A percentile compares a stretch with the other conserved stretches of the same genome.
Evolutionary conservation across 2,113 vertebrate species (phyloP).

Genomic region (Oncorhynchus mykiss): DNA sequence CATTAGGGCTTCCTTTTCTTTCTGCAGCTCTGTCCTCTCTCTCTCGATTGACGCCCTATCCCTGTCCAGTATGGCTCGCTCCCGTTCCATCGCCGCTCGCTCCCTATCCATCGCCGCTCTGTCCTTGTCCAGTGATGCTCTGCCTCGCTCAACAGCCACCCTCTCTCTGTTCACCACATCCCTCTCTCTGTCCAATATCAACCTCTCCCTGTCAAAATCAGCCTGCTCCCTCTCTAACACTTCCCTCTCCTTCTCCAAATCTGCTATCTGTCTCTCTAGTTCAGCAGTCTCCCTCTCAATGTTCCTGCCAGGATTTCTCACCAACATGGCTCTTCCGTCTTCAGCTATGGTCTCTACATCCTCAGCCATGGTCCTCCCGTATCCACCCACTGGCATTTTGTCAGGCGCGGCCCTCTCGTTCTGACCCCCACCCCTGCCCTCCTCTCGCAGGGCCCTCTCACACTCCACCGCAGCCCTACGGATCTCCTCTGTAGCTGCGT

Average conservation of each 20-base stretch:
- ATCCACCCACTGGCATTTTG: not conserved
- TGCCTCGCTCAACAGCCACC: slow-evolving; percentile 33
- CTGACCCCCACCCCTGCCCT: not conserved
- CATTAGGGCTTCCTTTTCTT: slow-evolving; percentile 35
- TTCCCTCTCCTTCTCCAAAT: slow-evolving; percentile 35
- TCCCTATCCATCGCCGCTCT: slow-evolving; percentile 43
- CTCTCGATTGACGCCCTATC: slow-evolving; percentile 47
- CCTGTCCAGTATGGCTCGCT: slow-evolving; percentile 48
- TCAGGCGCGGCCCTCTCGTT: not conserved
- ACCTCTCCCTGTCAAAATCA: slow-evolving; percentile 50
- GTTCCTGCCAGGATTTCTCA: slow-evolving; percentile 4
- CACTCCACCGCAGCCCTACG: slow-evolving; percentile 1
- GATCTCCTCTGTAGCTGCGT: not conserved
- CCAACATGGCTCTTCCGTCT: slow-evolving; percentile 3
- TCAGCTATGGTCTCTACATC: not conserved
- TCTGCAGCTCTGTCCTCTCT: slow-evolving; percentile 31
- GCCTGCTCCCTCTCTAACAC: slow-evolving; percentile 50
- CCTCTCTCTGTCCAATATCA: slow-evolving; percentile 47
- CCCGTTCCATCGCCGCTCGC: slow-evolving; percentile 41
- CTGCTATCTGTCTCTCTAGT: slow-evolving; percentile 20
- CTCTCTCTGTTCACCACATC: slow-evolving; percentile 42
- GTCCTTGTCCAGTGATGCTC: slow-evolving; percentile 48
- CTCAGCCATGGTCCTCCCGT: not conserved
- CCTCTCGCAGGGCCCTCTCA: not conserved
- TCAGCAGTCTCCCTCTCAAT: slow-evolving; percentile 10